Evolutionary conservation across 2,797 vertebrate genomes (phyloP).

Genomic region (Sebastes miniatus): DNA sequence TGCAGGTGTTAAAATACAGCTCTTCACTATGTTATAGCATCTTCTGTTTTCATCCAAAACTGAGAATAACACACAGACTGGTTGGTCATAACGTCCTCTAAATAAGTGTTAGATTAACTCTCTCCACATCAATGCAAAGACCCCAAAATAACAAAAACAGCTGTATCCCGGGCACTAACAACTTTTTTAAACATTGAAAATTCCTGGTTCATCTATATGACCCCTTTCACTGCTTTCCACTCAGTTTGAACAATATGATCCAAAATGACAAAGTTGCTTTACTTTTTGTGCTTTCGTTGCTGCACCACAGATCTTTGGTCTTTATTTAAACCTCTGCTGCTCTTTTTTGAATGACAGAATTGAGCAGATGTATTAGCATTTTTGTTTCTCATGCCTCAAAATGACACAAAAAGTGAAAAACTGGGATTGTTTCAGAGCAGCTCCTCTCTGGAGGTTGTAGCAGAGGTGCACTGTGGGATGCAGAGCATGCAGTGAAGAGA

Average conservation of each 20-base stretch:
- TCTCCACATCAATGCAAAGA: too few species aligned
- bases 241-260: not conserved
- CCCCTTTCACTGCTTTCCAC: too few species aligned
- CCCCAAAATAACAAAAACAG: not conserved
- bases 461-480: slow-evolving; percentile 5
- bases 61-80: not conserved
- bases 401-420: not conserved
- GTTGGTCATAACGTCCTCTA: too few species aligned
- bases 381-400: not conserved
- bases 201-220: too few species aligned
- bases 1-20: not conserved
- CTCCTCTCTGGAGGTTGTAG: not conserved
- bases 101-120: too few species aligned
- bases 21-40: not conserved
- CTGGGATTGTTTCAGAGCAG: not conserved
- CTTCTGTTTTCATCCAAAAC: not conserved
- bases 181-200: too few species aligned
- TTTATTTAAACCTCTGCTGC: not conserved
- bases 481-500: not conserved
- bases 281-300: not conserved
- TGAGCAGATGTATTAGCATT: not conserved
- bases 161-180: too few species aligned
- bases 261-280: not conserved
- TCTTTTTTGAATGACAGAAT: not conserved
- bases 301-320: not conserved